Conservation (phyloP, 2,113 vertebrate genomes). For the Trichechus manatus region DNA sequence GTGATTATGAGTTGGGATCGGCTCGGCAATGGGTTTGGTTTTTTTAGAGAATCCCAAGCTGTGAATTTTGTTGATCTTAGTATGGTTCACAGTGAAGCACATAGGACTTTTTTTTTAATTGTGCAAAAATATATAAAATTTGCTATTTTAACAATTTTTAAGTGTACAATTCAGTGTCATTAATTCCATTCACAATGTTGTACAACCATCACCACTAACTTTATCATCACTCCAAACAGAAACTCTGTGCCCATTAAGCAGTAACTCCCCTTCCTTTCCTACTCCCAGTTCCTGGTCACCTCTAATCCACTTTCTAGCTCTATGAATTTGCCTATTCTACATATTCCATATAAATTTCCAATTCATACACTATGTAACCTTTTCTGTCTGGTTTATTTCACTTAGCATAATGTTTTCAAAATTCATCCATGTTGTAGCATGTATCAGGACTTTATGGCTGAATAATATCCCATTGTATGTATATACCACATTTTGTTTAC, state of each 20-base stretch:
- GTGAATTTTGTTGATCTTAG: neutral
- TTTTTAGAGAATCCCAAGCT: neutral
- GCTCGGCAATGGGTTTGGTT: too few relatives aligned
- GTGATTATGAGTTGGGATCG: too few relatives aligned
- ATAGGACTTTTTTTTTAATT: neutral
- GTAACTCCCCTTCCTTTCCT: neutral
- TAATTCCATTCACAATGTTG: neutral
- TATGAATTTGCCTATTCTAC: neutral
- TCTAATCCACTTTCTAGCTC: neutral
- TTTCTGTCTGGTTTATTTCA: neutral
- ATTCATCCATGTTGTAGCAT: neutral
- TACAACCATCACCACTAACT: neutral
- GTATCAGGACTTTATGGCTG: neutral
- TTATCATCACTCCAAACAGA: neutral
- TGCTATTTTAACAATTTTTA: neutral
- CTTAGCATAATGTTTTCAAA: neutral
- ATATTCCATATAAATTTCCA: neutral
- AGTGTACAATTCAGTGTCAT: neutral
- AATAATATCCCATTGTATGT: neutral
- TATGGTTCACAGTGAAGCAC: neutral
- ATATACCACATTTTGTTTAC: neutral
- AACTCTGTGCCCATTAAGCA: neutral
- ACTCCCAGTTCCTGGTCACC: neutral
- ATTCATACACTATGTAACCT: neutral
- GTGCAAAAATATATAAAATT: neutral